Evolutionary conservation across 2,888 invertebrate species (phyloP), one percentile per base, ranked within the genome.

Genomic region (Parnassius apollo): DNA sequence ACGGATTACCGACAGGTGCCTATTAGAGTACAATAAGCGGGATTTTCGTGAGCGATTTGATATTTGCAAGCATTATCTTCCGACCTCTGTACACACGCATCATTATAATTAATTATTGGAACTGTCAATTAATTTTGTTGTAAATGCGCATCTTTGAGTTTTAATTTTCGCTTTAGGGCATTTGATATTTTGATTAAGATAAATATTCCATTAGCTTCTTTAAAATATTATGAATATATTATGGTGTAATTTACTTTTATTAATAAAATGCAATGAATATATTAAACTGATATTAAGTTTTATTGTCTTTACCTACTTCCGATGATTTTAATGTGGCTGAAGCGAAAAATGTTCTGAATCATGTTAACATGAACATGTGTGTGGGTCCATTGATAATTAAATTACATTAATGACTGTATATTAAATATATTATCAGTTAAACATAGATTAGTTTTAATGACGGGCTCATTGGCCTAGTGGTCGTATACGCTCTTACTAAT

Each of bases 41-140:
- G 52, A 55, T 44, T 55, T 59, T 13, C 45, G 46, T 42, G 42
- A 52, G 55, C 54, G 35, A 42, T 51, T 66, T 65, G 64, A 59
- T 67, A 70, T 69, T 69, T 69, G 72, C 67, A 50, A 22, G 25
- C 10, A 68, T 68, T 67, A 65, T 61, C 55, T 59, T 49, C 13
- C 58, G 57, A 65, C 66, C 59, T 68, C 57, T 42, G 62, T 62
- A 66, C 65, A 65, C 65, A 69, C 69, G 67, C 69, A 61, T 74
- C 72, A 74, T 73, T 71, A 68, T 66, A 68, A 70, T 73, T 71
- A 71, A 75, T 75, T 72, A 74, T 68, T 68, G 62, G 60, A 70
- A 65, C 69, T 74, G 74, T 74, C 75, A 74, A 75, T 73, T 72
- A 72, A 69, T 68, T 65, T 52, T 35, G 50, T 44, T 42, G 45